Conservation (phyloP, 2,797 vertebrate species). For the Potorous gilbertii region DNA sequence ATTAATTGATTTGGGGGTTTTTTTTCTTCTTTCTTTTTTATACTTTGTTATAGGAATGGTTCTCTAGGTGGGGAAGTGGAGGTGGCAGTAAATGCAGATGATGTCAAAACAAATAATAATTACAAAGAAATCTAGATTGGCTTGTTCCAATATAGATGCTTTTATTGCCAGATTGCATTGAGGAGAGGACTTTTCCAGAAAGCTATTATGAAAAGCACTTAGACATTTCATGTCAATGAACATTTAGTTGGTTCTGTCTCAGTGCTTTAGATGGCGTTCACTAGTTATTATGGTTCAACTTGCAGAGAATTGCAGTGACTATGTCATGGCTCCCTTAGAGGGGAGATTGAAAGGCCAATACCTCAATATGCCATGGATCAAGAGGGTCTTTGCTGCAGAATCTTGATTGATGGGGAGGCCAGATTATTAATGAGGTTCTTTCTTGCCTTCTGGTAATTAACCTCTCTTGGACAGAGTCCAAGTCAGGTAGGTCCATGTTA, state of each 20-base stretch:
- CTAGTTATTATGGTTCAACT: slow-evolving; percentile 65
- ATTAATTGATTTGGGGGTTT: not conserved
- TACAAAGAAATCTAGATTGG: slow-evolving; percentile 71
- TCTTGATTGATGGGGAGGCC: slow-evolving; percentile 11
- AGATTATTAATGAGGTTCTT: slow-evolving; percentile 10
- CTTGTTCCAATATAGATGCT: slow-evolving; percentile 66
- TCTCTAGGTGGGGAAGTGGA: not conserved
- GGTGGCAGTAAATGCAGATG: not conserved
- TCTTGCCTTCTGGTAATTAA: slow-evolving; percentile 39
- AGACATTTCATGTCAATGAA: slow-evolving; percentile 62
- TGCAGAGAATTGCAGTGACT: slow-evolving; percentile 22
- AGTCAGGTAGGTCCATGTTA: not conserved
- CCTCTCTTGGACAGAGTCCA: not conserved
- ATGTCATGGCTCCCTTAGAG: not conserved
- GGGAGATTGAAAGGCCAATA: slow-evolving; percentile 28
- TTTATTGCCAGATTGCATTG: slow-evolving; percentile 70
- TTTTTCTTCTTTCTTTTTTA: not conserved
- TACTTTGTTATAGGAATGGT: not conserved
- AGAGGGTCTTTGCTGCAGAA: not conserved
- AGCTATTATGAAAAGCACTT: slow-evolving; percentile 71
- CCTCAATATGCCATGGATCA: slow-evolving; percentile 50
- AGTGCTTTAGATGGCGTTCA: slow-evolving; percentile 72
- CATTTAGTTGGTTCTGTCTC: slow-evolving; percentile 60
- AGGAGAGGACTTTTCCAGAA: slow-evolving; percentile 70
- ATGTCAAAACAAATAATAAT: not conserved